Evolutionary conservation across 2,113 vertebrate species (phyloP).

Genomic region (Rattus rattus): DNA sequence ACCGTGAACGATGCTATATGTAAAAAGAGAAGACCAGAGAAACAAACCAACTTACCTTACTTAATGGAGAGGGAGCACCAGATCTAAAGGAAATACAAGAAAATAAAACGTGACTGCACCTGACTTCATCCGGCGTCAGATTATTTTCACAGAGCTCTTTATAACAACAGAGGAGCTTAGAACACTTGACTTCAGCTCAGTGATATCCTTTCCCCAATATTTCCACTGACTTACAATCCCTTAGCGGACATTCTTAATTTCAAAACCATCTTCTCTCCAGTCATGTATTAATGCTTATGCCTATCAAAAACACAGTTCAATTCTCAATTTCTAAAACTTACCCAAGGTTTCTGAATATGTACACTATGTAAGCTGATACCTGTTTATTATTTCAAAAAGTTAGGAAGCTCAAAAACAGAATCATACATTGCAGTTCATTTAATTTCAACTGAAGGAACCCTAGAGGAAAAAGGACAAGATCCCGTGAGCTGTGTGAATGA

Average conservation of each 20-base stretch:
- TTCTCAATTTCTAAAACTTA: background rate
- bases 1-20: background rate
- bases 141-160: background rate
- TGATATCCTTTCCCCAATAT: background rate
- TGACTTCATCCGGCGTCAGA: background rate
- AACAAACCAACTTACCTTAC: constrained; percentile 86
- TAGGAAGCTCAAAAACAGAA: background rate
- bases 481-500: background rate
- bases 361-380: background rate
- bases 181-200: background rate
- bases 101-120: constrained; percentile 57
- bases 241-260: constrained; percentile 36
- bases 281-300: background rate
- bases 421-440: background rate
- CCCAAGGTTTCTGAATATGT: background rate
- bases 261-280: constrained; percentile 25
- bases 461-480: background rate
- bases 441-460: background rate
- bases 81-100: constrained; percentile 84
- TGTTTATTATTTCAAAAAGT: constrained; percentile 31
- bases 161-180: background rate
- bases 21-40: background rate
- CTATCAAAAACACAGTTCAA: constrained; percentile 29
- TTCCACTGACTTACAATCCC: constrained; percentile 33
- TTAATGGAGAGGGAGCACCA: constrained; percentile 90